Conservation (phyloP, 2,113 vertebrate species). For the Chaetorhynchus papuensis region DNA sequence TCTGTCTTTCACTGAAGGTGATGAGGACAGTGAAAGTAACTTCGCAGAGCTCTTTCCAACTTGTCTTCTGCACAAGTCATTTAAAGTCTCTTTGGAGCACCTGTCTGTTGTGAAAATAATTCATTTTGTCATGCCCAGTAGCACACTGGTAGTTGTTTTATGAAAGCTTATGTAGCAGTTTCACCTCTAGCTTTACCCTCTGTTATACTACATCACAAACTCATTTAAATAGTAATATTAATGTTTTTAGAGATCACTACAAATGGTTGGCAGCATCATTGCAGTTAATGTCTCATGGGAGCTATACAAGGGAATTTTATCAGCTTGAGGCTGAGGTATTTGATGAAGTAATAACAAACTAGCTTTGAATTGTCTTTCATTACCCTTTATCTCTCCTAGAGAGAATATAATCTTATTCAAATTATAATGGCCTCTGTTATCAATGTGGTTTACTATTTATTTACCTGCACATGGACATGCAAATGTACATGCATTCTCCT, state of each 20-base stretch:
- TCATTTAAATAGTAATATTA: slow-evolving; percentile 75
- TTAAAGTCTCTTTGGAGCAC: slow-evolving; percentile 48
- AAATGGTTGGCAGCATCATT: slow-evolving; percentile 64
- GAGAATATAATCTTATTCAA: slow-evolving; percentile 82
- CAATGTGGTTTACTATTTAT: slow-evolving; percentile 78
- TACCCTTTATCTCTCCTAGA: slow-evolving; percentile 78
- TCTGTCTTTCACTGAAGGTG: not conserved
- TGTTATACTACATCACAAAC: slow-evolving; percentile 66
- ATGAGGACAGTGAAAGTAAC: slow-evolving; percentile 7
- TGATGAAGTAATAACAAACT: slow-evolving; percentile 82
- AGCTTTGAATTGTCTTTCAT: slow-evolving; percentile 79
- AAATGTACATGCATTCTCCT: slow-evolving; percentile 63
- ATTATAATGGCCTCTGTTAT: slow-evolving; percentile 80
- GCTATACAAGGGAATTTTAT: slow-evolving; percentile 66
- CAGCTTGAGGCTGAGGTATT: slow-evolving; percentile 74
- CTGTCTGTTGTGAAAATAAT: slow-evolving; percentile 57
- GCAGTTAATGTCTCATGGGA: slow-evolving; percentile 68
- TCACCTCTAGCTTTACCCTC: slow-evolving; percentile 71
- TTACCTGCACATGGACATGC: slow-evolving; percentile 72
- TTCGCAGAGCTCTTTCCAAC: not conserved
- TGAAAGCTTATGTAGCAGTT: slow-evolving; percentile 53
- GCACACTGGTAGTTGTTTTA: slow-evolving; percentile 34
- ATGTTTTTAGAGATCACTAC: slow-evolving; percentile 76
- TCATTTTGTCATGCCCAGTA: slow-evolving; percentile 56
- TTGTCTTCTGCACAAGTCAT: not conserved